Evolutionary conservation across 2,888 invertebrate genomes (phyloP).

Genomic region (Philonicus albiceps): DNA sequence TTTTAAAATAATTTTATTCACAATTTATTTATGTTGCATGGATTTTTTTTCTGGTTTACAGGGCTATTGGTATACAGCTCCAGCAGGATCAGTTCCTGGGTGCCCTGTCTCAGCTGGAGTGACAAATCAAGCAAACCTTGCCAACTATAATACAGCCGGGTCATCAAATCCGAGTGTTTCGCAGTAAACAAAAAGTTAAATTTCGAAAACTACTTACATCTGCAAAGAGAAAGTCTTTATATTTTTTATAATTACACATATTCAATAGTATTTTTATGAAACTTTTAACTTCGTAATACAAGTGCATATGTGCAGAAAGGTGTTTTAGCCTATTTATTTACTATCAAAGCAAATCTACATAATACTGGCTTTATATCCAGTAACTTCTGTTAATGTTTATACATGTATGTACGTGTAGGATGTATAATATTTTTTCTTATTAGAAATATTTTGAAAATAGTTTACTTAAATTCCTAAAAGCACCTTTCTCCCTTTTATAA

Average conservation of each 20-base stretch:
- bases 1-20: neutral
- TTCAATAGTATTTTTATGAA: neutral
- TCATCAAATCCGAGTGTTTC: neutral
- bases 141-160: neutral
- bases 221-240: neutral
- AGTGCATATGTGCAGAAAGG: neutral
- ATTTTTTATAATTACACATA: neutral
- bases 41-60: neutral
- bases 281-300: neutral
- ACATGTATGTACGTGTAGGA: neutral
- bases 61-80: slow-evolving; percentile 51
- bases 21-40: neutral
- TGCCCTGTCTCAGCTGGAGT: neutral
- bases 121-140: neutral
- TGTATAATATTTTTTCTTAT: neutral
- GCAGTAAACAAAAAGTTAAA: neutral
- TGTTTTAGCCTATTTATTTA: neutral
- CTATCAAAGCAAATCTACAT: neutral
- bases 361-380: neutral
- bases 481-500: neutral
- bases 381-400: neutral
- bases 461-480: neutral
- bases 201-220: neutral
- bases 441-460: neutral
- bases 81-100: slow-evolving; percentile 43